phyloP scores from a whole-genome alignment of 2,888 invertebrate species.

The Phyllotreta striolata region DNA sequence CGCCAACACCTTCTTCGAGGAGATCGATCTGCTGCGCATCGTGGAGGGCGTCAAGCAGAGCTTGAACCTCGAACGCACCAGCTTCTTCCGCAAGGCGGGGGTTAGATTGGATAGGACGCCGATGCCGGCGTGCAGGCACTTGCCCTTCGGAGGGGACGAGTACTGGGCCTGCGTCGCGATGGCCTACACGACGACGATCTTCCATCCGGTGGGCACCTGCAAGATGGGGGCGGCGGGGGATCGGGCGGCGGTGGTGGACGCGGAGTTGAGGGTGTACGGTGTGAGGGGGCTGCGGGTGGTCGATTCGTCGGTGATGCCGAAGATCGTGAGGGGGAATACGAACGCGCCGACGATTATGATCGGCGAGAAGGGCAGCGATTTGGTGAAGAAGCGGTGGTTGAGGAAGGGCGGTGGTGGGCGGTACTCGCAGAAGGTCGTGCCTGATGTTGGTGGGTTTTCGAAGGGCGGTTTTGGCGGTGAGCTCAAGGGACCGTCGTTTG shows the following conservation, averaged over 20 bases:
- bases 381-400: slow-evolving; percentile 53
- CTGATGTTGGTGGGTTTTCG: not conserved
- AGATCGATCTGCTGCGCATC: slow-evolving; percentile 69
- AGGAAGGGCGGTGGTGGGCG: slow-evolving; percentile 1
- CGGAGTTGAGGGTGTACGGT: slow-evolving; percentile 69
- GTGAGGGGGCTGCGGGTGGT: slow-evolving; percentile 70
- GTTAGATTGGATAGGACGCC: slow-evolving; percentile 66
- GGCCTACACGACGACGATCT: slow-evolving; percentile 75
- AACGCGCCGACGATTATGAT: slow-evolving; percentile 62
- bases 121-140: slow-evolving; percentile 67
- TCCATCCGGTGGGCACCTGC: slow-evolving; percentile 74
- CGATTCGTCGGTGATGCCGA: slow-evolving; percentile 74
- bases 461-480: not conserved
- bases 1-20: slow-evolving; percentile 72
- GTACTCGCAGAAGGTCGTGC: not conserved
- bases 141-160: slow-evolving; percentile 68
- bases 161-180: slow-evolving; percentile 73
- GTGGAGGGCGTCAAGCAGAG: slow-evolving; percentile 69
- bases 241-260: slow-evolving; percentile 71
- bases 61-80: slow-evolving; percentile 67
- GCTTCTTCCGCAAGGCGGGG: slow-evolving; percentile 67
- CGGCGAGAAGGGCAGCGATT: slow-evolving; percentile 59
- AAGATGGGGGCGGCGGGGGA: slow-evolving; percentile 75
- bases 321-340: slow-evolving; percentile 63
- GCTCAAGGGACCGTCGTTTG: not conserved